Evolutionary conservation across 2,888 invertebrate species (phyloP), one percentile per base, ranked within the genome.

Genomic region (Lutraria lutraria): DNA sequence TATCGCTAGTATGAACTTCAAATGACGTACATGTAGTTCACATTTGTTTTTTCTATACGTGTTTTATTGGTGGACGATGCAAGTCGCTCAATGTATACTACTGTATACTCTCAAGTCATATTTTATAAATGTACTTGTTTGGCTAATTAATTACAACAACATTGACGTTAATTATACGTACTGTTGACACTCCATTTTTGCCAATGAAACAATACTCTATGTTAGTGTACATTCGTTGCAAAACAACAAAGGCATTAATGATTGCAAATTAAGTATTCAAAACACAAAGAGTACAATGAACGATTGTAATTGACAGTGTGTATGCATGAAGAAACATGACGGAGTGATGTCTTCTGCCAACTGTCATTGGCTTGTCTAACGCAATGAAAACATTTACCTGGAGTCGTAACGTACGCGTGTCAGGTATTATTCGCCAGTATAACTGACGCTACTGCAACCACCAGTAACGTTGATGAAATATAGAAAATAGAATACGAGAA

Each of bases 271-370:
- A 79, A 72, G 34, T 76, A 85, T 85, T 85, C 79, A 56, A 85
- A 85, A 80, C 85, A 76, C 79, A 60, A 76, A 31, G 79, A 79
- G 76, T 79, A 79, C 80, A 80, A 85, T 85, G 31, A 85, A 80
- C 34, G 85, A 54, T 43, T 16, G n/a, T 76, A n/a, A 54, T 80
- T 85, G 76, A 80, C 80, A 80, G 54, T 34, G 80, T 19, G 80
- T 34, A 85, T 52, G 54, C 34, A 31, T 56, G 43, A 29, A 56
- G 56, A 80, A 80, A 79, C 15, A 56, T 85, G 80, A 85, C 79
- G 0, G 85, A 85, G 76, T 31, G 79, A 2, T 76, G 63, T 83
- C 34, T 6, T 21, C 8, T 31, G n/a, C 31, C 21, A 4, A 43
- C 54, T 31, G 76, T 53, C 84, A 63, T 76, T 60, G 13, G 83